phyloP scores from a whole-genome alignment of 2,113 vertebrate genomes.

The Serinus canaria region DNA sequence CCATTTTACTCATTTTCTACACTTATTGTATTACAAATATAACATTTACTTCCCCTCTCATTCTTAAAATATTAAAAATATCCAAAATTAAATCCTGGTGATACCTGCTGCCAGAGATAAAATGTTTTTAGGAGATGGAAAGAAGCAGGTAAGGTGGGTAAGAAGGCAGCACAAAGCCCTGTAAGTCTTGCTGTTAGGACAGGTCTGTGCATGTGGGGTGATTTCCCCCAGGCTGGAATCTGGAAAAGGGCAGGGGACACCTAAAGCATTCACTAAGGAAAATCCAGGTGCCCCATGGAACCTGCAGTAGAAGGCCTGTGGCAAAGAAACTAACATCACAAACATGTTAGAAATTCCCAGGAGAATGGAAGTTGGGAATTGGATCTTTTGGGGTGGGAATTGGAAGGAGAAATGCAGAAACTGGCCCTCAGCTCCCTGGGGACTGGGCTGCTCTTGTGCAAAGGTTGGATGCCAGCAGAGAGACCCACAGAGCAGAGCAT shows the following conservation, averaged over 20 bases:
- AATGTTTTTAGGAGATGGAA: not conserved
- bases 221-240: not conserved
- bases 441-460: rapidly evolving
- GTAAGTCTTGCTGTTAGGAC: not conserved
- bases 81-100: not conserved
- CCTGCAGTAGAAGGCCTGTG: not conserved
- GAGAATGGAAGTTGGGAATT: not conserved
- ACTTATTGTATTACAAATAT: not conserved
- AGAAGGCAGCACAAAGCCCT: not conserved
- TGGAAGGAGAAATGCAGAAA: not conserved
- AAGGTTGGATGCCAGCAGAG: not conserved
- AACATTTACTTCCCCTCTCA: not conserved
- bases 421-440: rapidly evolving
- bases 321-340: not conserved
- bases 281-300: not conserved
- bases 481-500: not conserved
- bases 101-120: not conserved
- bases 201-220: not conserved
- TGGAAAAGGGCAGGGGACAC: not conserved
- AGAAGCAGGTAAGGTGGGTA: not conserved
- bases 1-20: not conserved
- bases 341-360: not conserved
- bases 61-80: not conserved
- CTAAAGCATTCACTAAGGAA: not conserved
- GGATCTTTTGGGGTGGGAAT: not conserved